Evolutionary conservation across 2,113 vertebrate species (phyloP), one percentile per base, ranked within the genome.

Genomic region (Taxidea taxus): DNA sequence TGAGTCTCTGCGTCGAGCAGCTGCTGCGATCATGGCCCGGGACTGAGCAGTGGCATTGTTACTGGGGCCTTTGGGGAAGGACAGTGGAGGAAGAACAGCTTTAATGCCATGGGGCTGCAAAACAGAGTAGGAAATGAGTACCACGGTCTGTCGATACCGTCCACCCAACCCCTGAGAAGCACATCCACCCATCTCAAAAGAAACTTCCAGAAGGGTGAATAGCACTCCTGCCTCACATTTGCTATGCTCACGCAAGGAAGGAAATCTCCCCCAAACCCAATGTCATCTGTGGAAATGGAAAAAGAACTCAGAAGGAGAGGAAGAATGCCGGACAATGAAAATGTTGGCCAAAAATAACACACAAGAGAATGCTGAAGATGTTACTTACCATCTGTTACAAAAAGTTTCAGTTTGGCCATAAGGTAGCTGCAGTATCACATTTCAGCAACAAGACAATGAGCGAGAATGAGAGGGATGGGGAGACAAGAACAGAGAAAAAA

Each of bases 11-110:
- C 99, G 99, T 29, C 99, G 99, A 10, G 99, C 98, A 0, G 99
- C 99, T 0, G 99, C 99, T 0, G 99, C 98, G 0, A 99, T 99
- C 99, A 99, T 99, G 37, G 99, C 98, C 42, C 99, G 99, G 70
- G 99, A 99, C 98, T 99, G 99, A 68, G 99, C 99, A 0, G 98
- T 98, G 2, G 98, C 98, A 0, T 98, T 99, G 97, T 99, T 99
- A 86, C 98, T 98, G 16, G 99, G 99, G 96, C 99, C 99, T 98
- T 98, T 0, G 37, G 66, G 25, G 64, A n/a, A 4, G 44, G 60
- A 87, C 0, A 13, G 54, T 0, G 3, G 64, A 92, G 54, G n/a
- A 62, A 1, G 0, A 20, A 47, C 0, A 75, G 39, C 0, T 21
- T 98, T 77, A 97, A 44, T 14, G 87, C 7, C 72, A 60, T 13